A percentile compares a stretch with the other conserved stretches of the same genome.
Conservation (phyloP, 2,888 invertebrate genomes). For the Ctena decussata region DNA sequence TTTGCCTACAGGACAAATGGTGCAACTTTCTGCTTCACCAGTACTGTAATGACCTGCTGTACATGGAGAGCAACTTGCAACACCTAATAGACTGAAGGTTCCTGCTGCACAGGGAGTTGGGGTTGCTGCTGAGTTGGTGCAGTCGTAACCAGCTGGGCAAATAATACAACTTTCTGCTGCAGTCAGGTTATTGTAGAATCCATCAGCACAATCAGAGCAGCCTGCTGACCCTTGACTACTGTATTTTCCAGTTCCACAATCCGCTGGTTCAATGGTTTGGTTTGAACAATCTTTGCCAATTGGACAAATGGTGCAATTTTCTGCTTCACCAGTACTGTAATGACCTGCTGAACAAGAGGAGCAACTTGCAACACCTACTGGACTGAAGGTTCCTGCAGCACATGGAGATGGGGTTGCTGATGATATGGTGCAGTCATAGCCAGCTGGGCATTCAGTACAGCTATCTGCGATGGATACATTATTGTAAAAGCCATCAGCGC, state of each 20-base stretch:
- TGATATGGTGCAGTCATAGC: constrained; percentile 53
- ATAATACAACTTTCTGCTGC: constrained; percentile 71
- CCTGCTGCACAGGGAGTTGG: constrained; percentile 42
- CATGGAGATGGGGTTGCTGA: constrained; percentile 71
- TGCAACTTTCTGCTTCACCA: constrained; percentile 70
- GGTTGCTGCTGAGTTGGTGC: constrained; percentile 36
- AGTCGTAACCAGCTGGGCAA: constrained; percentile 77
- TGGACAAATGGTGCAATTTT: constrained; percentile 71
- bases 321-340: constrained; percentile 70
- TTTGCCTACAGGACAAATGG: constrained; percentile 74
- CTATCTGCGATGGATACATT: constrained; percentile 8
- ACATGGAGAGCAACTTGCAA: background rate
- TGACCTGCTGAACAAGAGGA: constrained; percentile 70
- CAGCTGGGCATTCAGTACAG: constrained; percentile 53
- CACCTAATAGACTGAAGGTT: constrained; percentile 45
- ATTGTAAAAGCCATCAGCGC: constrained; percentile 52
- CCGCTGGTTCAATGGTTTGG: constrained; percentile 28
- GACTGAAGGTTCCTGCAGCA: constrained; percentile 77
- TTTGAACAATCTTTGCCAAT: constrained; percentile 71
- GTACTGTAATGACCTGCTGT: constrained; percentile 68
- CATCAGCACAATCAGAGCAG: constrained; percentile 59
- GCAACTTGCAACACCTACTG: constrained; percentile 75
- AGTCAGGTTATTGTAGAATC: constrained; percentile 65
- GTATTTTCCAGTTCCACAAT: constrained; percentile 67
- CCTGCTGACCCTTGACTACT: constrained; percentile 56